Evolutionary conservation across 2,797 vertebrate genomes (phyloP), one percentile per base, ranked within the genome.

Genomic region (Perdix hodgsoniae): DNA sequence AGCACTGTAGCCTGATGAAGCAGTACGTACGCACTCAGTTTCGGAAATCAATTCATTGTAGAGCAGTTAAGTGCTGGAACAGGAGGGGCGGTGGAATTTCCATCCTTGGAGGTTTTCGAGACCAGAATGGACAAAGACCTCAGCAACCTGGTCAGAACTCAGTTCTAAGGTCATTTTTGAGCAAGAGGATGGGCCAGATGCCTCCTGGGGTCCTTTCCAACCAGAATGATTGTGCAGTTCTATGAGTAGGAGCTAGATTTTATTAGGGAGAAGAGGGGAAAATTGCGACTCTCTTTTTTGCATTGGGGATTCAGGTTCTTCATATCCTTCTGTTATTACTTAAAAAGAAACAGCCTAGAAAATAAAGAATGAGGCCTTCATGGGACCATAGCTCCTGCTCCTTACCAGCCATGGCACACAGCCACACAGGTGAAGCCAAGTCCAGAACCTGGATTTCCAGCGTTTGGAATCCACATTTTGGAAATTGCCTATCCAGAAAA

Each of bases 371-470:
- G 10, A 29, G 14, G 4, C 17, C 19, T 29, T 35, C 61, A 64
- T 1, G 3, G 39, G 13, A 31, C 17, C 44, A 50, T 12, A 21
- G 47, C 18, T 69, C 24, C 47, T 64, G 61, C 14, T 65, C 79
- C 76, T 86, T 80, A 65, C 73, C 86, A 86, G 11, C 44, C 77
- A 1, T 4, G 50, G 78, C 29, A 79, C 70, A 63, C 13, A 75
- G 74, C 60, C 84, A 49, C 82, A 64, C 69, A 74, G 79, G 83
- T 86, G 63, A 71, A 73, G 83, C 65, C 57, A 74, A 85, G 67
- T 37, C 65, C 76, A 66, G 24, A 59, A 52, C 27, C 52, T 57
- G 79, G 12, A 77, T 88, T 80, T 83, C 84, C 67, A 88, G 50
- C 44, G 27, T 35, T 63, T 35, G 15, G n/a, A 49, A 31, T 3